Evolutionary conservation across 2,797 vertebrate species (phyloP), one percentile per base, ranked within the genome.

Genomic region (Pitangus sulphuratus): DNA sequence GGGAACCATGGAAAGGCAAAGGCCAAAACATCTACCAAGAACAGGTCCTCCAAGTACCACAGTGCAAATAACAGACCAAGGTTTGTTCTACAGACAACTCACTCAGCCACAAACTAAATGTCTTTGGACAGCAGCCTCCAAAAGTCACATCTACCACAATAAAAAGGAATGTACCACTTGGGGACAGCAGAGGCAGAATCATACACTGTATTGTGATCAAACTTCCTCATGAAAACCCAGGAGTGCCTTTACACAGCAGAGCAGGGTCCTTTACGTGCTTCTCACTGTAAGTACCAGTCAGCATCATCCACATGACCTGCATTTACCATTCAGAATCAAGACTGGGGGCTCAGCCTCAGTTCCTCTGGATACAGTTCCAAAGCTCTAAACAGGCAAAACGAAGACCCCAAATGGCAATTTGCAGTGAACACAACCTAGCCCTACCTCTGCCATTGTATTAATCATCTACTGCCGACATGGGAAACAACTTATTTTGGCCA

Each of bases 401-500:
- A 33, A 81, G 56, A 53, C 61, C 26, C 39, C 28, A 40, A 6
- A 30, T 25, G 35, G n/a, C 60, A 48, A 62, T 35, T 47, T 58
- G 54, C 50, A 64, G 8, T 0, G 10, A 84, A 66, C 30, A 75
- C 33, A 91, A 30, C 22, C 57, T 31, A 71, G n/a, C 39, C 35
- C 39, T 45, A 2, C 42, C 80, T 65, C 53, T 68, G 30, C 31
- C 20, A 33, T 6, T 20, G 25, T 15, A 44, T 85, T 81, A 54
- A 57, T 68, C 71, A 61, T 5, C 42, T 40, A n/a, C 37, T 18
- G 31, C 37, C 78, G 64, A 79, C 37, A 68, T 0, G 64, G 30
- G 44, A 37, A 90, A 90, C 28, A 76, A 51, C 62, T 94, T 69
- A 74, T 33, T 95, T 94, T 45, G 81, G 60, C 60, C 68, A 65